These are phyloP conservation scores for Gobiocypris rarus DNA, from an alignment of 2,113 vertebrate genomes.

Conservation along the genomic window DNA sequence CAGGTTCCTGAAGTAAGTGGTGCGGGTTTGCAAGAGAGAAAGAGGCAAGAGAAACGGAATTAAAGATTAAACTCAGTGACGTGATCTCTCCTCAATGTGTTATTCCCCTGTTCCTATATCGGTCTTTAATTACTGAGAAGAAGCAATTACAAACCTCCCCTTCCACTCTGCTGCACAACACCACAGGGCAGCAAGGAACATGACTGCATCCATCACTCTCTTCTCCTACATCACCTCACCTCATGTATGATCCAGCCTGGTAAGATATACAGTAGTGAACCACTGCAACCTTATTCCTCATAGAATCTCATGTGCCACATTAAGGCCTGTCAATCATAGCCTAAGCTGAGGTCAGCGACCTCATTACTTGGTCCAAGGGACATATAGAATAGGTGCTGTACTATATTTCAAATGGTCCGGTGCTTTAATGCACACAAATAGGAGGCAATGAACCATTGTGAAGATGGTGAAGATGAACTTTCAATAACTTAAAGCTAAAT, in stretches of 20 bases:
- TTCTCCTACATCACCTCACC: conserved; percentile 2
- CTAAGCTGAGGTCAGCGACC: conserved; percentile 2
- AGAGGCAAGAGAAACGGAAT: neutral
- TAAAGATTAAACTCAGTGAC: conserved; percentile 3
- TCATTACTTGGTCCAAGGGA: neutral
- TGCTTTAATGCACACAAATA: neutral
- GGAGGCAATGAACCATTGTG: neutral
- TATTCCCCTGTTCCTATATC: neutral
- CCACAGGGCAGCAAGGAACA: neutral
- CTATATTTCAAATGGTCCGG: neutral
- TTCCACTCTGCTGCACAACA: neutral
- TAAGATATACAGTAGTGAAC: neutral
- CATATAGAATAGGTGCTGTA: neutral
- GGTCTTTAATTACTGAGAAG: neutral
- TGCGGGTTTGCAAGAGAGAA: neutral
- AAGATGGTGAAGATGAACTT: neutral
- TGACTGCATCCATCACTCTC: neutral
- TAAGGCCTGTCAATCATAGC: neutral
- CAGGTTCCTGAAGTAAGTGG: neutral
- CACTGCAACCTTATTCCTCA: conserved; percentile 2
- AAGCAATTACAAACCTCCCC: neutral
- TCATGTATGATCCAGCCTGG: neutral
- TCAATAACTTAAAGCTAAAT: neutral
- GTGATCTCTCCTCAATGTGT: conserved; percentile 2
- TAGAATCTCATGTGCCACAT: neutral